Percentiles rank a stretch among this genome's conserved stretches.
Evolutionary conservation across 2,113 vertebrate species (phyloP).

Genomic region (Taxidea taxus): DNA sequence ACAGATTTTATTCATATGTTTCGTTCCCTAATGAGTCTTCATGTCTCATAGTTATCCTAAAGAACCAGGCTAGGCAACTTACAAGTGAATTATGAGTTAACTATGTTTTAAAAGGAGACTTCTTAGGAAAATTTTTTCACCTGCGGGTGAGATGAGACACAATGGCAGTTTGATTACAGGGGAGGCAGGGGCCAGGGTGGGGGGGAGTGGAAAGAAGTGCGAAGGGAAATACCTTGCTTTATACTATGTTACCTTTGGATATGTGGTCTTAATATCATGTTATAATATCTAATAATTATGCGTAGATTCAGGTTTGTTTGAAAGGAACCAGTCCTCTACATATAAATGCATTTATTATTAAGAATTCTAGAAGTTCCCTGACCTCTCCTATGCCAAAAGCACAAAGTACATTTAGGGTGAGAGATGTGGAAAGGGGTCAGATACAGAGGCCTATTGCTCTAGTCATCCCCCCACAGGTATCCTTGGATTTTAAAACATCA

Average conservation of each 20-base stretch:
- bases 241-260: background rate
- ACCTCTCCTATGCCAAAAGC: background rate
- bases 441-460: background rate
- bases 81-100: background rate
- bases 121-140: background rate
- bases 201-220: background rate
- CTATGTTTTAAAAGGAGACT: background rate
- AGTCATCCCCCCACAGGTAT: background rate
- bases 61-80: background rate
- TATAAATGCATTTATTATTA: background rate
- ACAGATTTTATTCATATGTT: background rate
- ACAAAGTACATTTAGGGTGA: background rate
- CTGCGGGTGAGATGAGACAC: background rate
- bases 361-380: background rate
- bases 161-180: background rate
- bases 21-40: background rate
- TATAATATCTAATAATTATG: background rate
- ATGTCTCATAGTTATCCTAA: background rate
- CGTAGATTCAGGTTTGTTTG: background rate
- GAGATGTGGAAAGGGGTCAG: background rate
- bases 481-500: background rate
- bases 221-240: background rate
- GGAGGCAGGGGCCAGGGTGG: background rate
- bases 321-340: background rate
- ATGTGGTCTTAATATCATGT: background rate